These are phyloP conservation scores for Erebia ligea DNA, from an alignment of 2,888 invertebrate species.

Conservation along the genomic window DNA sequence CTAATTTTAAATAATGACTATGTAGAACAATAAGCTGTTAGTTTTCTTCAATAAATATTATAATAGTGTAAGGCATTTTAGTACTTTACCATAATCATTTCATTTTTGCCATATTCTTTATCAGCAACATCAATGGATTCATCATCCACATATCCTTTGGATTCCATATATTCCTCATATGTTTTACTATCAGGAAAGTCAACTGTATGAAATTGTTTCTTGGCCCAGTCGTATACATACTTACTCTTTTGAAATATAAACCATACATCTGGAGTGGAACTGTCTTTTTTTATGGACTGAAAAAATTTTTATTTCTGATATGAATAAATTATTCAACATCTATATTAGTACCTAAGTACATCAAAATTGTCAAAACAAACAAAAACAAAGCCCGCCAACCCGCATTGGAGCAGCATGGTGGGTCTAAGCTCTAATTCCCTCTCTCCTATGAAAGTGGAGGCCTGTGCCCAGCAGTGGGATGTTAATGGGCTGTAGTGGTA, in stretches of 20 bases:
- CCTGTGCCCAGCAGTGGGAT: too few species aligned
- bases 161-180: constrained; percentile 89
- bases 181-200: constrained; percentile 92
- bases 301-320: constrained; percentile 39
- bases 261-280: constrained; percentile 86
- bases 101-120: constrained; percentile 94
- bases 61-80: too few species aligned
- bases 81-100: constrained; percentile 88
- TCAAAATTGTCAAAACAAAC: background rate
- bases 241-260: constrained; percentile 99
- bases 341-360: background rate
- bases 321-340: background rate
- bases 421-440: too few species aligned
- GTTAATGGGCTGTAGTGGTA: too few species aligned
- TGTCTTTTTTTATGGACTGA: constrained; percentile 72
- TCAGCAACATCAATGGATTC: constrained; percentile 89
- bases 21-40: too few species aligned
- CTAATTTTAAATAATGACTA: too few species aligned
- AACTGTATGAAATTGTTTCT: constrained; percentile 90
- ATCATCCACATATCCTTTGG: constrained; percentile 95
- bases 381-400: too few species aligned
- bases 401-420: too few species aligned
- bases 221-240: constrained; percentile 94
- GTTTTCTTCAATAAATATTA: too few species aligned
- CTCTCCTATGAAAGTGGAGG: too few species aligned